Evolutionary conservation across 2,888 invertebrate species (phyloP), one percentile per base, ranked within the genome.

Genomic region (Nebria brevicollis): DNA sequence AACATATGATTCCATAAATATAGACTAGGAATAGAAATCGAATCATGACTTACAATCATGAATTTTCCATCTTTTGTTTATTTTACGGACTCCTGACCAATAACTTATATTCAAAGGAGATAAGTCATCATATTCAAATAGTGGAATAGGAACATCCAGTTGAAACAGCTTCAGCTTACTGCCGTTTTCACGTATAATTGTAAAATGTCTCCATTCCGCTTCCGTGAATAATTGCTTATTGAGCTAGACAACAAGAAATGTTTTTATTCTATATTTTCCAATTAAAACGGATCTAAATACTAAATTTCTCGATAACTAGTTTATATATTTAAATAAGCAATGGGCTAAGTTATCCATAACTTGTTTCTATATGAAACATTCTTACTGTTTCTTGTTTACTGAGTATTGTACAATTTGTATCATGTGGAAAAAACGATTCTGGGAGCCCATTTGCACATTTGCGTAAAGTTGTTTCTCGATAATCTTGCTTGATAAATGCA

Each of bases 161-260:
- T 72, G 26, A 41, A 34, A 77, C n/a, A 77, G 42, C 0, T 26
- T 72, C n/a, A 77, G n/a, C 34, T 5, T 10, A 11, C 72, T 72
- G 3, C 10, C 41, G 2, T 41, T 20, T 26, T 26, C 20, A 42
- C 77, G 43, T 7, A 65, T 43, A 13, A 77, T 26, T 25, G 64
- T 65, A 11, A 77, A 77, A 66, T 77, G 77, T 15, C 34, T 34
- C 77, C 77, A 77, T 64, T 77, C 66, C n/a, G 26, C 54, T 73
- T 43, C 41, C 20, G n/a, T 41, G 26, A 77, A 41, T 20, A 73
- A 26, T 15, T 72, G 64, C 15, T 26, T 34, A 15, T 15, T 25
- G 4, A 64, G 0, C 75, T 75, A 70, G 2, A 15, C 5, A 70
- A 34, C 5, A 70, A 70, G 25, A 15, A 5, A 34, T 34, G 34